A percentile compares a stretch with the other conserved stretches of the same genome.
Conservation (phyloP, 2,113 vertebrate genomes). For the Columba janthina region DNA sequence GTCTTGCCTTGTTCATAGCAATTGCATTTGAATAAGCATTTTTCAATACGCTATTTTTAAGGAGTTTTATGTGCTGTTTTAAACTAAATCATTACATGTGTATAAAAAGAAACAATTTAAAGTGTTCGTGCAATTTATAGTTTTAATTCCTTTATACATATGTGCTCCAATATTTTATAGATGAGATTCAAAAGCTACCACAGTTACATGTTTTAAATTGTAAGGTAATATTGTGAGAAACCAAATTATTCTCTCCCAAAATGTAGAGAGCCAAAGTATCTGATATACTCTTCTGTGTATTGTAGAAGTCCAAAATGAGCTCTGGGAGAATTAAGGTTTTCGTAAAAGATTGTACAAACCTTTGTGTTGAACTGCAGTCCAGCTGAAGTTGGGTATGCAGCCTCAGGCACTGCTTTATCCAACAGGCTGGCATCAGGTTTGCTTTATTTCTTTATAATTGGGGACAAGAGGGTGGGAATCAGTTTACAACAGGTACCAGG, state of each 20-base stretch:
- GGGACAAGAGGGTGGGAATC: not conserved
- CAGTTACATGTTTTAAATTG: not conserved
- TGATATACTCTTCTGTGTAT: not conserved
- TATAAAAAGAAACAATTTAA: not conserved
- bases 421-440: not conserved
- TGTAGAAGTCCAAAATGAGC: not conserved
- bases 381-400: accelerated
- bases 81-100: not conserved
- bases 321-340: not conserved
- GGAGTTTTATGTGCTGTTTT: not conserved
- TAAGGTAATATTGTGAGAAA: not conserved
- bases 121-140: not conserved
- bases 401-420: not conserved
- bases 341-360: not conserved
- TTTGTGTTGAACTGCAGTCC: not conserved
- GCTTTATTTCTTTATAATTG: not conserved
- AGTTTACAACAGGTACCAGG: not conserved
- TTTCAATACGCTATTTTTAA: not conserved
- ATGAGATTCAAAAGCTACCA: not conserved
- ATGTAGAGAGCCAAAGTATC: not conserved
- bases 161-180: not conserved
- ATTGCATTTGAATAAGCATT: not conserved
- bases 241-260: not conserved
- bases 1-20: not conserved
- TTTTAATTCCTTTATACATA: not conserved